phyloP scores from a whole-genome alignment of 2,113 vertebrate species.

The Phylloscopus trochilus region DNA sequence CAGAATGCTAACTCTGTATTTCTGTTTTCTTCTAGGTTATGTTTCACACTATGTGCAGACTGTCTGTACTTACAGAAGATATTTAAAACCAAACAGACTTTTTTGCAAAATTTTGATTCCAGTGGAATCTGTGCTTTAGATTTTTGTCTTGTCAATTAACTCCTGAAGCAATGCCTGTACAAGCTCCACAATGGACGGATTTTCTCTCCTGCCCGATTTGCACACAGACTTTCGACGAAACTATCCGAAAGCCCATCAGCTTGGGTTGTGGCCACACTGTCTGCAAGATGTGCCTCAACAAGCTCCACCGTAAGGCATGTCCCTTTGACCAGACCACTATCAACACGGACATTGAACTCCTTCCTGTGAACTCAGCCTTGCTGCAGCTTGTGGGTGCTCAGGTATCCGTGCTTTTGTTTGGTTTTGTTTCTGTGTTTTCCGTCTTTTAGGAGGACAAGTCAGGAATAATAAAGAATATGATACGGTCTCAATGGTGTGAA shows the following conservation, averaged over 20 bases:
- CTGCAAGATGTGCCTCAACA: conserved; percentile 99
- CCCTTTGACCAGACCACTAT: conserved; percentile 99
- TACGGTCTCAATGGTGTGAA: neutral
- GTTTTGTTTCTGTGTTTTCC: neutral
- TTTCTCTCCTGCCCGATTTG: conserved; percentile 99
- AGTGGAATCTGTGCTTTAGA: conserved; percentile 96
- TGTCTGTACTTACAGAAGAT: conserved; percentile 92
- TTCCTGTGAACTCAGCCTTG: conserved; percentile 95
- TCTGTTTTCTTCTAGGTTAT: conserved; percentile 82
- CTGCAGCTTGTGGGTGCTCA: conserved; percentile 95
- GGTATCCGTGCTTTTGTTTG: conserved; percentile 66
- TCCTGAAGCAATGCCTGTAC: conserved; percentile 94
- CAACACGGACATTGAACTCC: conserved; percentile 96
- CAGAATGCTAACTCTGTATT: neutral
- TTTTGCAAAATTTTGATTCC: conserved; percentile 90
- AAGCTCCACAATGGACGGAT: conserved; percentile 99
- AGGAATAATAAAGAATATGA: neutral
- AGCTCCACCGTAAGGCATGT: conserved; percentile 97
- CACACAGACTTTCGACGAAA: conserved; percentile 98
- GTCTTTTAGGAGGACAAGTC: neutral
- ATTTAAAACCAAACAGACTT: conserved; percentile 85
- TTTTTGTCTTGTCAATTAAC: conserved; percentile 81
- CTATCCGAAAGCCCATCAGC: conserved; percentile 95
- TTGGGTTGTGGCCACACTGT: conserved; percentile 97
- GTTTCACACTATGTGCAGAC: conserved; percentile 95